Conservation (phyloP, 2,888 invertebrate genomes). For the Caradrina kadenii region DNA sequence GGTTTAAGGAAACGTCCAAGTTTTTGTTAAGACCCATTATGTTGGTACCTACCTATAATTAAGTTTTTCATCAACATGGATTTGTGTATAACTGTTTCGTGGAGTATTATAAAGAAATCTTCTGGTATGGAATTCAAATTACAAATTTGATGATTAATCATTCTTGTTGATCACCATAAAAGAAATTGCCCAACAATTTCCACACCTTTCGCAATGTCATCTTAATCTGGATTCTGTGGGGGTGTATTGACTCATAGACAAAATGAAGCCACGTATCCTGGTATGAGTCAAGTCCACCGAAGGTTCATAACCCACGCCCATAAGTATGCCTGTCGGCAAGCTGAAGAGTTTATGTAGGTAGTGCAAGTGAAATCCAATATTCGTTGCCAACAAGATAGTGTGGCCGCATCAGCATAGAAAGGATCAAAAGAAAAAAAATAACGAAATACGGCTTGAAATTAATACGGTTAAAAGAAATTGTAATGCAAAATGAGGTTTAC, state of each 20-base stretch:
- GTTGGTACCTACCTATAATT: constrained; percentile 23
- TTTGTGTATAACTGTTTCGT: constrained; percentile 24
- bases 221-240: constrained; percentile 66
- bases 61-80: constrained; percentile 31
- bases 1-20: constrained; percentile 34
- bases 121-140: neutral
- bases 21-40: constrained; percentile 38
- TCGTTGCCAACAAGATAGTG: constrained; percentile 50
- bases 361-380: constrained; percentile 68
- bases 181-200: constrained; percentile 54
- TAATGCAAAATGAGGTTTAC: constrained; percentile 49
- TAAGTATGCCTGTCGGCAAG: constrained; percentile 55
- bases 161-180: constrained; percentile 26
- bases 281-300: constrained; percentile 73
- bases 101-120: neutral
- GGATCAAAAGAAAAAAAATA: constrained; percentile 36
- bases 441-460: constrained; percentile 24
- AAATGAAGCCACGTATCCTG: constrained; percentile 71
- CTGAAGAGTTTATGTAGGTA: constrained; percentile 63
- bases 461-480: constrained; percentile 51
- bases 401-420: constrained; percentile 31
- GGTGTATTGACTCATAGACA: constrained; percentile 76
- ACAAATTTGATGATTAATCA: constrained; percentile 9
- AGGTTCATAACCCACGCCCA: constrained; percentile 73
- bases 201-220: constrained; percentile 58